A percentile compares a stretch with the other conserved stretches of the same genome.
phyloP scores from a whole-genome alignment of 2,113 vertebrate genomes.

The Canis aureus region DNA sequence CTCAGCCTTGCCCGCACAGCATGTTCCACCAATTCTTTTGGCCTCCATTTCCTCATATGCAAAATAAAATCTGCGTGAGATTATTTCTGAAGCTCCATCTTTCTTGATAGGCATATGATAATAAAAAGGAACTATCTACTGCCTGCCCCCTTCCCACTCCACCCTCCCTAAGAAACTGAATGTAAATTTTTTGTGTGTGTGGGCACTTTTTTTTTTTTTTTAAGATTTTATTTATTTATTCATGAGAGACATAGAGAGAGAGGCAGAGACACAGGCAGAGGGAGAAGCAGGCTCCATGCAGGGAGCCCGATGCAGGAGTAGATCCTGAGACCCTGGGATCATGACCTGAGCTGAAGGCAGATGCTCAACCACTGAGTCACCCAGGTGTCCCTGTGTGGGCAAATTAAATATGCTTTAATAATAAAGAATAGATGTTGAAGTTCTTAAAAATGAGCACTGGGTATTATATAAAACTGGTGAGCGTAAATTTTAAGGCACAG shows the following conservation, averaged over 20 bases:
- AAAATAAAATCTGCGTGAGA: neutral
- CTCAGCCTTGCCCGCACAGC: too few species aligned
- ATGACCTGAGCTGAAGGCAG: too few species aligned
- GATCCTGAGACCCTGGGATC: too few species aligned
- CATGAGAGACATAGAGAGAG: too few species aligned
- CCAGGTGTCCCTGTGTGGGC: too few species aligned
- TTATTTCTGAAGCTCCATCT: constrained; percentile 21
- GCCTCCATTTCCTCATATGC: neutral
- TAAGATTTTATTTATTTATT: too few species aligned
- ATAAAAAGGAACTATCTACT: neutral
- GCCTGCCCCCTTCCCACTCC: too few species aligned
- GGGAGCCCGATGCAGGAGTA: too few species aligned
- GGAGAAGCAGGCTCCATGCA: too few species aligned
- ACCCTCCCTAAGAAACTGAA: neutral
- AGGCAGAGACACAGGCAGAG: too few species aligned
- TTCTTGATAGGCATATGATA: constrained; percentile 1
- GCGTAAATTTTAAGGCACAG: neutral
- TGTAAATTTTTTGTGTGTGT: neutral
- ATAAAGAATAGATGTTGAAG: neutral
- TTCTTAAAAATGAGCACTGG: neutral
- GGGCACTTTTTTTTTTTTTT: too few species aligned
- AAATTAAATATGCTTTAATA: neutral
- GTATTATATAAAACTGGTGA: neutral
- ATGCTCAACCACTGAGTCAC: too few species aligned
- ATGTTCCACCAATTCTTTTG: neutral